Evolutionary conservation across 1,140 invertebrate genomes (phyloP).

Genomic region (Kradibia gibbosae): DNA sequence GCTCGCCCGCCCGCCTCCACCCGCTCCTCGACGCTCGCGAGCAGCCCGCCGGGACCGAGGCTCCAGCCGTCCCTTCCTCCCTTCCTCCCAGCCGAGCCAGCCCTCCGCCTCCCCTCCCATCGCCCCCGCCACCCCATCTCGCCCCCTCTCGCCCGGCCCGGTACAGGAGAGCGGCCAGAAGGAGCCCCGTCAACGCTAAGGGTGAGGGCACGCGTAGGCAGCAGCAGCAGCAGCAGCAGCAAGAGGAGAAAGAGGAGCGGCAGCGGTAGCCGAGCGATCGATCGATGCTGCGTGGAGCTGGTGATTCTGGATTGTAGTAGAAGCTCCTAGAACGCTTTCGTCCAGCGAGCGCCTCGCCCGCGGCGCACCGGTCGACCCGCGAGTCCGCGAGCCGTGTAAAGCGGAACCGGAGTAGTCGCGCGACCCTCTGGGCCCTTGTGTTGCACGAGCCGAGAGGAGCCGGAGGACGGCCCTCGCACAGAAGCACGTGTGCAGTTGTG

Average conservation of each 20-base stretch:
- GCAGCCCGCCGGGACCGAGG: too few species aligned
- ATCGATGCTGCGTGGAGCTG: slow-evolving; percentile 23
- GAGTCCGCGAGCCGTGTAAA: too few species aligned
- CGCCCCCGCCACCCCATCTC: background rate
- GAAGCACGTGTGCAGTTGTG: slow-evolving; percentile 15
- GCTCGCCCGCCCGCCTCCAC: background rate
- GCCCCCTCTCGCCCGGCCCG: background rate
- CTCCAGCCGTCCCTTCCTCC: background rate
- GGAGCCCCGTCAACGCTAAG: background rate
- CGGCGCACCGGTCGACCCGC: background rate
- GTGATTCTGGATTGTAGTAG: background rate
- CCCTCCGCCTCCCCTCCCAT: background rate
- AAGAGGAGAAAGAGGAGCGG: slow-evolving; percentile 8
- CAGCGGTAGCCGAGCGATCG: background rate
- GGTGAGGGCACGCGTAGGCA: background rate
- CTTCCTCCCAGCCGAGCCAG: background rate
- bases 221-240: background rate
- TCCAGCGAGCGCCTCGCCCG: background rate
- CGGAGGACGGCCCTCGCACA: background rate
- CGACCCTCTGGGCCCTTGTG: background rate
- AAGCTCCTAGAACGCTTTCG: background rate
- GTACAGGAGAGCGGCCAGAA: background rate
- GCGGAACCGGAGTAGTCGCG: too few species aligned
- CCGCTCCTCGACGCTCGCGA: too few species aligned
- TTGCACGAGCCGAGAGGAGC: background rate